phyloP scores from a whole-genome alignment of 2,888 invertebrate species.

The Dolichopus griseipennis region DNA sequence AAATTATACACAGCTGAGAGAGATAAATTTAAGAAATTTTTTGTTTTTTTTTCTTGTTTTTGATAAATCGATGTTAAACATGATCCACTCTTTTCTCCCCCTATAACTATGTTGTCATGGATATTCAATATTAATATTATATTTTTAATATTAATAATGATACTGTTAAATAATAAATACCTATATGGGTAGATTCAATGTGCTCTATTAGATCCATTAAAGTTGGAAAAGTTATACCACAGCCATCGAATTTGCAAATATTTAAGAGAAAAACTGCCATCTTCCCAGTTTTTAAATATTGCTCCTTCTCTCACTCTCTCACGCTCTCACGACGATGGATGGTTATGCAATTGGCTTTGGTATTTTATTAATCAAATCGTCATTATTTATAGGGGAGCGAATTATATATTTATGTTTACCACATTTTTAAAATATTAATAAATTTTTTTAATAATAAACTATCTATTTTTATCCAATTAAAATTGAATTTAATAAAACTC shows the following conservation, averaged over 20 bases:
- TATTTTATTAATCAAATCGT: not conserved
- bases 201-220: constrained; percentile 75
- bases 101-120: constrained; percentile 17
- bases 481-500: not conserved
- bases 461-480: not conserved
- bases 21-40: not conserved
- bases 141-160: not conserved
- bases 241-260: constrained; percentile 81
- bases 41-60: not conserved
- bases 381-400: not conserved
- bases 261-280: constrained; percentile 88
- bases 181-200: constrained; percentile 80
- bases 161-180: constrained; percentile 44
- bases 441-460: not conserved
- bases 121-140: not conserved
- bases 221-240: constrained; percentile 73
- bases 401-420: not conserved
- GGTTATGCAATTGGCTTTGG: constrained; percentile 4
- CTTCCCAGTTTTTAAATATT: not conserved
- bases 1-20: not conserved
- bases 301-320: constrained; percentile 16
- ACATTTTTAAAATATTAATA: not conserved
- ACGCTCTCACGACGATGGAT: constrained; percentile 15
- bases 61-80: constrained; percentile 3
- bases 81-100: not conserved